Conservation (phyloP, 1,140 invertebrate species). For the Magallana gigas region DNA sequence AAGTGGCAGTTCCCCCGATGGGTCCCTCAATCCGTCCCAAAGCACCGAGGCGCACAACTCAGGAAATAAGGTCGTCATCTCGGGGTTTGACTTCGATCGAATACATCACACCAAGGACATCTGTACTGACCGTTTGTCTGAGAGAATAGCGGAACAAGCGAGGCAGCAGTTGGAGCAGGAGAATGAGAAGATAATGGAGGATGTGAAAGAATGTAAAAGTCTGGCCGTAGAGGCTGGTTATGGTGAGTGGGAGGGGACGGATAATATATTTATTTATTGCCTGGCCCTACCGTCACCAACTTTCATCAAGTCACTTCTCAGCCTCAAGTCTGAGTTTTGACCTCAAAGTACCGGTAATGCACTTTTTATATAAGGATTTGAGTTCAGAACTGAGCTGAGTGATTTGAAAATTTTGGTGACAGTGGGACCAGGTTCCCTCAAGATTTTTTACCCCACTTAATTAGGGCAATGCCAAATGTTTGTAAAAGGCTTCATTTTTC, state of each 20-base stretch:
- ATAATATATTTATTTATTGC: too few relatives aligned
- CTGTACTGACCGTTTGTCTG: slow-evolving; percentile 40
- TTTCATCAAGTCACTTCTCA: too few relatives aligned
- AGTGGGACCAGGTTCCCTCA: too few relatives aligned
- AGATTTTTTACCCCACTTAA: too few relatives aligned
- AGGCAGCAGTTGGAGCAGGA: slow-evolving; percentile 38
- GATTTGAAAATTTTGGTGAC: too few relatives aligned
- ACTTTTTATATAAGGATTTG: too few relatives aligned
- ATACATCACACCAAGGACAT: slow-evolving; percentile 44
- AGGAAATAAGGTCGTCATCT: slow-evolving; percentile 32
- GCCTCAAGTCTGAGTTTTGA: too few relatives aligned
- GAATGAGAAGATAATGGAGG: slow-evolving; percentile 38
- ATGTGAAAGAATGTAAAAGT: slow-evolving; percentile 40
- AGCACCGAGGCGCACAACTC: not conserved
- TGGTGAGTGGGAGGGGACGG: slow-evolving; percentile 38
- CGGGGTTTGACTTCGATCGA: slow-evolving; percentile 44
- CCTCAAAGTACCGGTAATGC: too few relatives aligned
- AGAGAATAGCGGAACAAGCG: slow-evolving; percentile 37
- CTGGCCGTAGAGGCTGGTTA: slow-evolving; percentile 38
- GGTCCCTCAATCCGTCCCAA: not conserved
- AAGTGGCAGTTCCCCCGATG: not conserved
- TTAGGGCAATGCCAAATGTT: too few relatives aligned
- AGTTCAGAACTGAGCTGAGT: too few relatives aligned
- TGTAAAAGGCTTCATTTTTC: too few relatives aligned
- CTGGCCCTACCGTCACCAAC: too few relatives aligned